phyloP scores from a whole-genome alignment of 1,140 invertebrate species.

The Neodiprion virginianus region DNA sequence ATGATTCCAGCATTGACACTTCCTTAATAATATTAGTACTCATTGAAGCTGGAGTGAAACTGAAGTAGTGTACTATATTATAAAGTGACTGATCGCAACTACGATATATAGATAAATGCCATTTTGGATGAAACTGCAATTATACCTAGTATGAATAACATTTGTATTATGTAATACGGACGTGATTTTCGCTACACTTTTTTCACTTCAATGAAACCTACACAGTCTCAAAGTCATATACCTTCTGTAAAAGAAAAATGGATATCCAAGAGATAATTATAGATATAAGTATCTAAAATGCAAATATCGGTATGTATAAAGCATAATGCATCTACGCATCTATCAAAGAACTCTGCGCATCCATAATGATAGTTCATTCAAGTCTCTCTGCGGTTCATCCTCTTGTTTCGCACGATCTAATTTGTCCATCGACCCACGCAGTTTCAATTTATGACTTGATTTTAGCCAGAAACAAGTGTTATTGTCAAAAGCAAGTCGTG shows the following conservation, averaged over 20 bases:
- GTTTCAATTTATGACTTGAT: too few relatives aligned
- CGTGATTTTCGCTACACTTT: not conserved
- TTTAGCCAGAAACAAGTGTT: too few relatives aligned
- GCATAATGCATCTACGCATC: too few relatives aligned
- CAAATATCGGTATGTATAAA: too few relatives aligned
- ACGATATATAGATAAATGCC: not conserved
- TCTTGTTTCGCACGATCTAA: too few relatives aligned
- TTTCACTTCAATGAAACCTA: not conserved
- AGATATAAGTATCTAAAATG: too few relatives aligned
- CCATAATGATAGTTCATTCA: too few relatives aligned
- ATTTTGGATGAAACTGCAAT: not conserved
- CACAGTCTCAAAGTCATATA: not conserved
- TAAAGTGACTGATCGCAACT: not conserved
- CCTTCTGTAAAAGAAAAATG: not conserved
- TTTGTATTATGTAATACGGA: not conserved
- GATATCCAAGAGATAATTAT: too few relatives aligned
- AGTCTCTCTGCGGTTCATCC: too few relatives aligned
- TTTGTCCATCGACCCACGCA: too few relatives aligned
- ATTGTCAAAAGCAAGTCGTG: too few relatives aligned
- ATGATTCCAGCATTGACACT: not conserved
- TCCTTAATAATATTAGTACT: not conserved
- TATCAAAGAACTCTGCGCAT: too few relatives aligned
- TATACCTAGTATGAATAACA: not conserved
- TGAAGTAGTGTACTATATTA: not conserved
- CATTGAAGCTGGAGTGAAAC: not conserved